Conservation (phyloP, 2,888 invertebrate species). For the Andrena bucephala region DNA sequence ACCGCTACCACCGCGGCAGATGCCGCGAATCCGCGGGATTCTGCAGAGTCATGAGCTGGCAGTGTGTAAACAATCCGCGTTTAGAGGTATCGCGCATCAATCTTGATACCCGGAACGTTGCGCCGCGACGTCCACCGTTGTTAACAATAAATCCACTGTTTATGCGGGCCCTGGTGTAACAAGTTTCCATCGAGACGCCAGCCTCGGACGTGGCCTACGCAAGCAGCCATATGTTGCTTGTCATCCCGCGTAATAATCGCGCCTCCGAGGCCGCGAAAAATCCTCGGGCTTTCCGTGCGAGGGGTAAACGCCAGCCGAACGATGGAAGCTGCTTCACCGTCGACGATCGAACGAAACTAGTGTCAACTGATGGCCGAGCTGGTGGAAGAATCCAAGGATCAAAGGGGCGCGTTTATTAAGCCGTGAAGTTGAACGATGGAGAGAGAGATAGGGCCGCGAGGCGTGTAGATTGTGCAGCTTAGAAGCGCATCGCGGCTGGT, state of each 20-base stretch:
- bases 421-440: constrained; percentile 2
- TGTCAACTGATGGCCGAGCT: not conserved
- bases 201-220: not conserved
- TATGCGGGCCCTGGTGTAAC: constrained; percentile 37
- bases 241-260: constrained; percentile 27
- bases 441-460: not conserved
- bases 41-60: constrained; percentile 42
- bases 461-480: constrained; percentile 19
- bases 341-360: not conserved
- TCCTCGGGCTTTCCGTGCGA: not conserved
- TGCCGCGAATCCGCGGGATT: constrained; percentile 27
- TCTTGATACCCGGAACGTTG: constrained; percentile 35
- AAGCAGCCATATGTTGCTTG: constrained; percentile 27
- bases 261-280: constrained; percentile 7
- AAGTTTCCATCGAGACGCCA: constrained; percentile 21
- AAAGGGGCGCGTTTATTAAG: not conserved
- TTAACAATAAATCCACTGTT: constrained; percentile 57
- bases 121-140: constrained; percentile 31
- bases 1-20: constrained; percentile 49
- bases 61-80: constrained; percentile 65
- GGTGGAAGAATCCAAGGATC: not conserved
- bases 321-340: not conserved
- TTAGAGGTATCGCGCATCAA: constrained; percentile 52
- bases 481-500: constrained; percentile 11
- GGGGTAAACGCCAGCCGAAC: not conserved